These are phyloP conservation scores for Epistrophe grossulariae DNA, from an alignment of 2,888 invertebrate genomes.

Conservation along the genomic window DNA sequence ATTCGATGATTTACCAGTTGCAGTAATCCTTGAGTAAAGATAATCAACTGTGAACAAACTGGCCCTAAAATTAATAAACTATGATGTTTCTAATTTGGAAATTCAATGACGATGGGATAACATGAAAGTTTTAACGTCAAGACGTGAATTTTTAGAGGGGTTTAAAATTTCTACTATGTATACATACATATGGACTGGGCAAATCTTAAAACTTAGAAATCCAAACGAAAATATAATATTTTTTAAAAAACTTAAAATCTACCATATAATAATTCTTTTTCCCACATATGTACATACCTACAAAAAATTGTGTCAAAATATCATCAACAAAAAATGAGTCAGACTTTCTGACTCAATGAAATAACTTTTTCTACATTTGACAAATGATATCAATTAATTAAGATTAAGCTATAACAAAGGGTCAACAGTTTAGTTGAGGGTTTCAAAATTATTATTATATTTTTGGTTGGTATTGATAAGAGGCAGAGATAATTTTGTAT, in stretches of 20 bases:
- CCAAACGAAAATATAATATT: too few species aligned
- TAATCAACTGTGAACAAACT: too few species aligned
- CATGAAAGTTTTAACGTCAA: too few species aligned
- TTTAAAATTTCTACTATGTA: too few species aligned
- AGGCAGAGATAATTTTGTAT: constrained; percentile 4
- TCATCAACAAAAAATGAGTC: constrained; percentile 10
- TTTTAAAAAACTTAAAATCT: background rate
- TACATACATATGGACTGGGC: too few species aligned
- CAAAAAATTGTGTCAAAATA: background rate
- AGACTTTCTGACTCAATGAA: background rate
- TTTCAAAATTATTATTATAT: background rate
- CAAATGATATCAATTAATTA: constrained; percentile 15
- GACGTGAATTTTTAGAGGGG: too few species aligned
- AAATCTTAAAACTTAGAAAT: too few species aligned
- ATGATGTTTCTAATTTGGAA: too few species aligned
- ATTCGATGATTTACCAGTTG: too few species aligned
- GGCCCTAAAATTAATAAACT: too few species aligned
- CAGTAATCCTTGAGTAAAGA: too few species aligned
- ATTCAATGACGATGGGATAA: too few species aligned
- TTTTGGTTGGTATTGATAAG: constrained; percentile 4
- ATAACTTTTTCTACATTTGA: background rate
- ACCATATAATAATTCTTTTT: background rate
- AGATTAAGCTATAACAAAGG: constrained; percentile 8
- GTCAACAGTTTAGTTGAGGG: background rate
- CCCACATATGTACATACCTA: background rate